phyloP scores from a whole-genome alignment of 2,888 invertebrate species.

The Lithophane socia region DNA sequence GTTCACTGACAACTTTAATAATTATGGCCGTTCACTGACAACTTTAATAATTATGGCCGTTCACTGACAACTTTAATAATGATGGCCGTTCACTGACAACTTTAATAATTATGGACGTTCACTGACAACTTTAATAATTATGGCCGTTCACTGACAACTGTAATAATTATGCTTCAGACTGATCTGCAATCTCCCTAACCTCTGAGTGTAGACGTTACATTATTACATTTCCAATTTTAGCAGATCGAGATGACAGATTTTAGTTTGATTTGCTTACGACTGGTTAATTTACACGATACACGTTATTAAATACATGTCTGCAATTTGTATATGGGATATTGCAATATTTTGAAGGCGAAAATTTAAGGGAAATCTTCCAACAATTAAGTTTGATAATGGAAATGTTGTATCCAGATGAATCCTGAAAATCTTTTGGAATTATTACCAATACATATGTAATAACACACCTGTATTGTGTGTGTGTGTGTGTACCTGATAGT shows the following conservation, averaged over 20 bases:
- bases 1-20: not conserved
- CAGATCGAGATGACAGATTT: constrained; percentile 76
- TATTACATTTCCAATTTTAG: constrained; percentile 79
- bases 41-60: not conserved
- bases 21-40: too few species aligned
- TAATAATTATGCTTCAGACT: not conserved
- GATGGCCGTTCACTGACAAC: not conserved
- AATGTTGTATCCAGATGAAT: not conserved
- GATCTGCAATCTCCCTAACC: constrained; percentile 59
- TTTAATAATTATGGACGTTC: not conserved
- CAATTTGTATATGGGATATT: constrained; percentile 36
- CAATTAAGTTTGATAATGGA: too few species aligned
- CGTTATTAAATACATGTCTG: constrained; percentile 45
- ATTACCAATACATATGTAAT: too few species aligned
- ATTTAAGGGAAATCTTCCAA: not conserved
- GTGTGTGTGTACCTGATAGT: too few species aligned
- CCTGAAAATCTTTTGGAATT: not conserved
- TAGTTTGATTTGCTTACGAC: constrained; percentile 74
- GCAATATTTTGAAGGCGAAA: not conserved
- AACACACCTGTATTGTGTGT: too few species aligned
- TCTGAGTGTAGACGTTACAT: constrained; percentile 65
- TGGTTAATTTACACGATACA: constrained; percentile 55
- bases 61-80: not conserved
- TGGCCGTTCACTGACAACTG: not conserved
- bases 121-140: too few species aligned